Percentiles rank a stretch among this genome's conserved stretches.
Evolutionary conservation across 2,888 invertebrate genomes (phyloP).

Genomic region (Melanargia galathea): DNA sequence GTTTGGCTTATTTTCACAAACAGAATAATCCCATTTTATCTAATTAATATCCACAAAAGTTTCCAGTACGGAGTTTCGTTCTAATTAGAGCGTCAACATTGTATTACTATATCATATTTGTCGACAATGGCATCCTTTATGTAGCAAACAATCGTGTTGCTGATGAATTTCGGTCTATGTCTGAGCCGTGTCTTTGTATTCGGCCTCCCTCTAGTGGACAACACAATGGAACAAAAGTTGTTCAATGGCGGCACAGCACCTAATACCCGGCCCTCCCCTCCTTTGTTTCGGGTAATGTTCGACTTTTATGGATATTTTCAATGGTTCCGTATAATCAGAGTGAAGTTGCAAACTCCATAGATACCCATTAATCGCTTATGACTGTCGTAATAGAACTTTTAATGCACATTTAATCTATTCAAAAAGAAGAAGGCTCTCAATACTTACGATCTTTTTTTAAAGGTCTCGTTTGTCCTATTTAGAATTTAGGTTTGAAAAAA

Average conservation of each 20-base stretch:
- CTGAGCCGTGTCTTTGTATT: slow-evolving; percentile 77
- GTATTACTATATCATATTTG: slow-evolving; percentile 80
- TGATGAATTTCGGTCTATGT: slow-evolving; percentile 82
- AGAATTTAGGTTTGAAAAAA: too few relatives aligned
- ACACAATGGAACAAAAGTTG: slow-evolving; percentile 82
- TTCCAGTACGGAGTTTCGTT: slow-evolving; percentile 55
- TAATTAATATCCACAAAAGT: slow-evolving; percentile 27
- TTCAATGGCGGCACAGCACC: slow-evolving; percentile 80
- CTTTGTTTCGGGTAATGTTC: slow-evolving; percentile 82
- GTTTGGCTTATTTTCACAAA: not conserved
- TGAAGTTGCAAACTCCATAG: slow-evolving; percentile 70
- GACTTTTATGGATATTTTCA: slow-evolving; percentile 83
- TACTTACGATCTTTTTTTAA: not conserved
- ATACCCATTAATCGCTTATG: slow-evolving; percentile 49
- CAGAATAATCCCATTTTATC: not conserved
- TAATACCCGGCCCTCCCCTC: slow-evolving; percentile 79
- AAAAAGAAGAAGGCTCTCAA: not conserved
- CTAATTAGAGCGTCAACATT: slow-evolving; percentile 78
- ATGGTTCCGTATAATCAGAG: slow-evolving; percentile 80
- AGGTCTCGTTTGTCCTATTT: too few relatives aligned
- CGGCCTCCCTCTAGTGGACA: slow-evolving; percentile 78
- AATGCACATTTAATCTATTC: slow-evolving; percentile 3
- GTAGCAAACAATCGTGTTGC: slow-evolving; percentile 81
- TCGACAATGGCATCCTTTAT: slow-evolving; percentile 81
- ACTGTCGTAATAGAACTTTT: slow-evolving; percentile 12